Evolutionary conservation across 2,797 vertebrate genomes (phyloP), one percentile per base, ranked within the genome.

Genomic region (Enteromius fasciolatus): DNA sequence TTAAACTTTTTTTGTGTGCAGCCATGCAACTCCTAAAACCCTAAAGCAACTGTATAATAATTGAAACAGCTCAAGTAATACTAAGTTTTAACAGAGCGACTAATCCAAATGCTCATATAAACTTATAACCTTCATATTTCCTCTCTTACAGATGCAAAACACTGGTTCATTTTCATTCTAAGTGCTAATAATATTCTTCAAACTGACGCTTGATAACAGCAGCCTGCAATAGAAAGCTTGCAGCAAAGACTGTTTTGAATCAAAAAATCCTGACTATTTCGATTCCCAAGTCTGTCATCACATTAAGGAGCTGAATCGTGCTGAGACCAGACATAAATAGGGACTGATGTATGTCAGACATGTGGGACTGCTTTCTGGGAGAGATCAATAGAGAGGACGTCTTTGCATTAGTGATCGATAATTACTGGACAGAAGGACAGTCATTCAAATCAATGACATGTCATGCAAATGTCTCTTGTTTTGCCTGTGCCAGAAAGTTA

Each of bases 281-380:
- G 44, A 31, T 46, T 76, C 33, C 25, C 57, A 77, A 28, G 73
- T 23, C 75, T 23, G 14, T 10, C 11, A 23, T 68, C 52, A 10
- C 18, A 72, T 80, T 61, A 46, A 46, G 48, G 57, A 36, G 44
- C 50, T 63, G 54, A 61, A 61, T 50, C 20, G 23, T 70, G 64
- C 5, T 3, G 28, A 50, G 52, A 77, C 28, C 2, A 48, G 28
- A 76, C 61, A 41, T 41, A 83, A 69, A 77, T 23, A 48, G 54
- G 41, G 10, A 28, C 36, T 83, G 66, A 78, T 82, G 57, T 8
- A 72, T 82, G 54, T 81, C 79, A 63, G 74, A 84, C 57, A 82
- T 10, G 31, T 20, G 31, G 66, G 54, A 57, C 52, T 64, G 23
- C 50, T 63, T 82, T 46, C 84, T 69, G 18, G 66, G 33, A 81